These are phyloP conservation scores for Cydia pomonella DNA, from an alignment of 1,140 invertebrate species.

Conservation along the genomic window DNA sequence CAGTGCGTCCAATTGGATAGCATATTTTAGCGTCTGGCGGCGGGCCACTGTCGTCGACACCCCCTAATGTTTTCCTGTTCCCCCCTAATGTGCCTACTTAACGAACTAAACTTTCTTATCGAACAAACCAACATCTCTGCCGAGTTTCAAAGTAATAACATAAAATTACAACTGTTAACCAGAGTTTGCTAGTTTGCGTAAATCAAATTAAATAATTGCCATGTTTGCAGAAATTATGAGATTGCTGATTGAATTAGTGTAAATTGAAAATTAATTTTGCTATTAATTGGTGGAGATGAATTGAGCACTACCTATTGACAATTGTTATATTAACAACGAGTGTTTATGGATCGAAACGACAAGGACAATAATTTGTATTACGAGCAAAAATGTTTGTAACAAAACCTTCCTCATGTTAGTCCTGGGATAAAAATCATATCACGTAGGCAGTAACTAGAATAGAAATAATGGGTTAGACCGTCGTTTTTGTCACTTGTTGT, in stretches of 20 bases:
- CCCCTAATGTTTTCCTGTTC: constrained; percentile 66
- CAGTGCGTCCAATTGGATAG: constrained; percentile 64
- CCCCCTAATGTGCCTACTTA: constrained; percentile 73
- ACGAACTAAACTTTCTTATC: constrained; percentile 72
- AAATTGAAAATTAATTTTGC: not conserved
- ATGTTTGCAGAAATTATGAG: constrained; percentile 7
- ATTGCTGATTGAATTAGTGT: not conserved
- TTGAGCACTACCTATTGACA: not conserved
- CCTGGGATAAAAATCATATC: too few species aligned
- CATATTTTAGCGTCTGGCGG: constrained; percentile 73
- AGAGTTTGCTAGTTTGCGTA: constrained; percentile 29
- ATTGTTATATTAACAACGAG: too few species aligned
- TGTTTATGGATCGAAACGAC: too few species aligned
- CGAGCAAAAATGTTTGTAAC: too few species aligned
- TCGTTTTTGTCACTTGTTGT: too few species aligned
- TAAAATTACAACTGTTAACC: constrained; percentile 48
- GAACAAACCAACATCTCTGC: constrained; percentile 56
- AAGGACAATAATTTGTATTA: too few species aligned
- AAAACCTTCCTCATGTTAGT: too few species aligned
- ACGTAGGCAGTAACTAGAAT: too few species aligned
- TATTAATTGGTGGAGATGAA: not conserved
- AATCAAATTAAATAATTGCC: constrained; percentile 22
- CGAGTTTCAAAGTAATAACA: constrained; percentile 54
- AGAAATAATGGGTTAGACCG: too few species aligned
- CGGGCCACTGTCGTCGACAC: constrained; percentile 63